Conservation (phyloP, 2,113 vertebrate species). For the Pygoscelis antarcticus region DNA sequence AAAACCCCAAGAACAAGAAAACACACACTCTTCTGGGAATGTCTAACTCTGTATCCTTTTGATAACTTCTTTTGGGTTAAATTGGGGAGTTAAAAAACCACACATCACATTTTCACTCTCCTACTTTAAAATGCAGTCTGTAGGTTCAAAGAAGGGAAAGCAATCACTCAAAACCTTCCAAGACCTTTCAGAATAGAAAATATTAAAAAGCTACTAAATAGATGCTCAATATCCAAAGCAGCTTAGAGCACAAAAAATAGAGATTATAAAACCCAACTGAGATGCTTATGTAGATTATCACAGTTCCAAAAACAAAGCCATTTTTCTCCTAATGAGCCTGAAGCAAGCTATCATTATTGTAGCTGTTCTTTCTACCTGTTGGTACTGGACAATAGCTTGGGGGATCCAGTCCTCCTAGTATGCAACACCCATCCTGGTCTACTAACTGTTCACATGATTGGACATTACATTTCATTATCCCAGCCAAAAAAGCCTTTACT, state of each 20-base stretch:
- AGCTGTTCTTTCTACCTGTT: not conserved
- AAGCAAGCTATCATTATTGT: not conserved
- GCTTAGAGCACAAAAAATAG: not conserved
- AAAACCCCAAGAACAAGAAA: slow-evolving; percentile 30
- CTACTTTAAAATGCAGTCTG: slow-evolving; percentile 25
- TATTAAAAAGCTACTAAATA: not conserved
- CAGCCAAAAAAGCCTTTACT: not conserved
- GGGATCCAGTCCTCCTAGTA: not conserved
- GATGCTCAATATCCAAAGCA: not conserved
- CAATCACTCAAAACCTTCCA: slow-evolving; percentile 11
- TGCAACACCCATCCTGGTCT: not conserved
- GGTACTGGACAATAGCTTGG: not conserved
- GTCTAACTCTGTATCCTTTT: slow-evolving; percentile 8
- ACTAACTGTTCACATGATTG: not conserved
- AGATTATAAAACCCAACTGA: not conserved
- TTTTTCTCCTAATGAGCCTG: not conserved
- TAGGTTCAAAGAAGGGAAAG: slow-evolving; percentile 29
- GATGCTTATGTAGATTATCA: not conserved
- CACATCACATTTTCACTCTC: not conserved
- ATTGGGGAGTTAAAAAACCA: slow-evolving; percentile 23
- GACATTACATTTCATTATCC: not conserved
- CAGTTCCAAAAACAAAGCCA: not conserved
- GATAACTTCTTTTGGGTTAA: slow-evolving; percentile 44
- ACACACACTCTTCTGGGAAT: not conserved
- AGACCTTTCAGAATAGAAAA: not conserved